These are phyloP conservation scores for Heliopora coerulea DNA, from an alignment of 92 coral and sea anemone genomes.

Conservation along the genomic window DNA sequence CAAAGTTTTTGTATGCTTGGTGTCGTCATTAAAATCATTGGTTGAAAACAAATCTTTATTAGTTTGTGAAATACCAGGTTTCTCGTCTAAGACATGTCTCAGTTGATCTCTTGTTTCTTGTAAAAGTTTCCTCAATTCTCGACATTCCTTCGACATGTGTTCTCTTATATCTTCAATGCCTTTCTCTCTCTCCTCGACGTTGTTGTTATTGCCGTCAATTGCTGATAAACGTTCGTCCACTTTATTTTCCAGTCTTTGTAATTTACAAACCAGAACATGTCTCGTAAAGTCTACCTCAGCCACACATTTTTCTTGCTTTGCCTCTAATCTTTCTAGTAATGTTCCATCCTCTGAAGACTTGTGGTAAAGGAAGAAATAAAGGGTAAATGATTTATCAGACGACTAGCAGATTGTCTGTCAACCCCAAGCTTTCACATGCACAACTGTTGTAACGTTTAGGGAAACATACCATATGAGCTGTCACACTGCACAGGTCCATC, in stretches of 20 bases:
- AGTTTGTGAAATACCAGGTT: not conserved
- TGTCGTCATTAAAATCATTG: not conserved
- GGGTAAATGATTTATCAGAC: not conserved
- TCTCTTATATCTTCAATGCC: slow-evolving; percentile 62
- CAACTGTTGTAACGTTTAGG: too few species aligned
- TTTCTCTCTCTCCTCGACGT: slow-evolving; percentile 39
- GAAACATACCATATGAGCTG: too few species aligned
- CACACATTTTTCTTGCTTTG: slow-evolving; percentile 90
- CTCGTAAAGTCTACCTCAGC: slow-evolving; percentile 92
- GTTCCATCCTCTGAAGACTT: slow-evolving; percentile 23
- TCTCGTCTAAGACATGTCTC: slow-evolving; percentile 42
- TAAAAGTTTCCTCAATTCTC: slow-evolving; percentile 65
- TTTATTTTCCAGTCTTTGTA: slow-evolving; percentile 76
- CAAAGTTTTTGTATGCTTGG: not conserved
- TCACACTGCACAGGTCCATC: too few species aligned
- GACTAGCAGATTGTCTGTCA: too few species aligned
- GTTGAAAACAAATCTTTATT: not conserved
- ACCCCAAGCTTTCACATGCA: too few species aligned
- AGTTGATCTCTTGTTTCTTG: slow-evolving; percentile 72
- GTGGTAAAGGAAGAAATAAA: not conserved
- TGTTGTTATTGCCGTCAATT: slow-evolving; percentile 59
- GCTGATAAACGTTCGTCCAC: slow-evolving; percentile 73
- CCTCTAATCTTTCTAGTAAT: slow-evolving; percentile 80
- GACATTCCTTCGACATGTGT: slow-evolving; percentile 73
- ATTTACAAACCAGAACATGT: slow-evolving; percentile 81